Evolutionary conservation across 2,113 vertebrate genomes (phyloP).

Genomic region (Leiothrix lutea): DNA sequence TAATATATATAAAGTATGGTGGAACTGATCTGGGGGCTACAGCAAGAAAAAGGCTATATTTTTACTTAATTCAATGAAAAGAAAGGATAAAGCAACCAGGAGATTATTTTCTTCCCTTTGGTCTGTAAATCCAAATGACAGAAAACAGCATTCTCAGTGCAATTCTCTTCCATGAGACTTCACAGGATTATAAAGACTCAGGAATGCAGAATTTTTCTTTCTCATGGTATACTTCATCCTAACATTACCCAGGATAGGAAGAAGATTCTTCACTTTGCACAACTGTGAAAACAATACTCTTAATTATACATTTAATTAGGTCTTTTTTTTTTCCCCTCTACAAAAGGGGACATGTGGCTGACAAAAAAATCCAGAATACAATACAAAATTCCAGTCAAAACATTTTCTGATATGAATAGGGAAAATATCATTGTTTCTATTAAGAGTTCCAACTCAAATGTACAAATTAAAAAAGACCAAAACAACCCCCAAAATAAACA

Average conservation of each 20-base stretch:
- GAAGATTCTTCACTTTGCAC: neutral
- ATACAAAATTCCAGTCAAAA: neutral
- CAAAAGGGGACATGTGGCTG: accelerated
- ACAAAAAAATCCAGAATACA: neutral
- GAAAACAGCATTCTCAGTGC: neutral
- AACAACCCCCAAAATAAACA: neutral
- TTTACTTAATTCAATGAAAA: neutral
- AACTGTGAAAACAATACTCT: neutral
- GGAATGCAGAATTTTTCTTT: neutral
- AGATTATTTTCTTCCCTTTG: neutral
- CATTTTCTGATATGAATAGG: neutral
- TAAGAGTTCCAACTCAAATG: neutral
- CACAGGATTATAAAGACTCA: neutral
- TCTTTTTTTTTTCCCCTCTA: too few species aligned
- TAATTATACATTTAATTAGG: neutral
- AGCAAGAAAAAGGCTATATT: neutral
- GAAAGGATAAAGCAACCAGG: neutral
- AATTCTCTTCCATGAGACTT: neutral
- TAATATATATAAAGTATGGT: neutral
- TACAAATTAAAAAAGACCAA: neutral
- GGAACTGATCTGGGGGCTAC: neutral
- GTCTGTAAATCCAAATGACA: neutral
- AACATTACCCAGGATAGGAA: neutral
- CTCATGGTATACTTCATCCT: neutral
- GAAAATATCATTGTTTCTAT: neutral